A percentile compares a stretch with the other conserved stretches of the same genome.
Evolutionary conservation across 2,888 invertebrate genomes (phyloP).

Genomic region (Matsumyia berberina): DNA sequence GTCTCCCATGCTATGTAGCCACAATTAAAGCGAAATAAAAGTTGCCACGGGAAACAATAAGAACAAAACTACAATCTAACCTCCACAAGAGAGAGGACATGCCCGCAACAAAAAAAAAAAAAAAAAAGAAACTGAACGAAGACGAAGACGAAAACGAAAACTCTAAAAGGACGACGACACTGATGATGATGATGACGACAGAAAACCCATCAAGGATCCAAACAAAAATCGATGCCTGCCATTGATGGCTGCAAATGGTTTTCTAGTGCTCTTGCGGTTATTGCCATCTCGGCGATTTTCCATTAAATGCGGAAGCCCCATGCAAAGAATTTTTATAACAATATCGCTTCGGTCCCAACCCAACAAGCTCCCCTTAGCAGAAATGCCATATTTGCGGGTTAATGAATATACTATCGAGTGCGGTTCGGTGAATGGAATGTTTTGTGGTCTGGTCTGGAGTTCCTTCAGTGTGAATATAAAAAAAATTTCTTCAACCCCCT

Average conservation of each 20-base stretch:
- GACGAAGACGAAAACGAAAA: constrained; percentile 16
- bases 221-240: constrained; percentile 70
- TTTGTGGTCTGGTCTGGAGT: constrained; percentile 46
- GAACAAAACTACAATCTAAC: constrained; percentile 18
- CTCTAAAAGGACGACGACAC: constrained; percentile 1
- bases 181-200: constrained; percentile 33
- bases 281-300: constrained; percentile 67
- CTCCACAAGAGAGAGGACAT: not conserved
- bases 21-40: constrained; percentile 65
- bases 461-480: constrained; percentile 24
- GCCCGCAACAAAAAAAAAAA: not conserved
- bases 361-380: not conserved
- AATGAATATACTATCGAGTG: constrained; percentile 34
- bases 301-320: constrained; percentile 40
- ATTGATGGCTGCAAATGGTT: constrained; percentile 65
- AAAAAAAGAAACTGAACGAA: not conserved
- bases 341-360: constrained; percentile 3
- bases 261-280: constrained; percentile 71
- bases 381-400: constrained; percentile 28
- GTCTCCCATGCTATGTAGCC: constrained; percentile 13
- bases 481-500: not conserved
- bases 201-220: constrained; percentile 53
- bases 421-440: constrained; percentile 36
- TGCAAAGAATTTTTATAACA: constrained; percentile 37
- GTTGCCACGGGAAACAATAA: constrained; percentile 39